A percentile compares a stretch with the other conserved stretches of the same genome.
phyloP scores from a whole-genome alignment of 1,140 invertebrate genomes.

The Aradophagus sp. region DNA sequence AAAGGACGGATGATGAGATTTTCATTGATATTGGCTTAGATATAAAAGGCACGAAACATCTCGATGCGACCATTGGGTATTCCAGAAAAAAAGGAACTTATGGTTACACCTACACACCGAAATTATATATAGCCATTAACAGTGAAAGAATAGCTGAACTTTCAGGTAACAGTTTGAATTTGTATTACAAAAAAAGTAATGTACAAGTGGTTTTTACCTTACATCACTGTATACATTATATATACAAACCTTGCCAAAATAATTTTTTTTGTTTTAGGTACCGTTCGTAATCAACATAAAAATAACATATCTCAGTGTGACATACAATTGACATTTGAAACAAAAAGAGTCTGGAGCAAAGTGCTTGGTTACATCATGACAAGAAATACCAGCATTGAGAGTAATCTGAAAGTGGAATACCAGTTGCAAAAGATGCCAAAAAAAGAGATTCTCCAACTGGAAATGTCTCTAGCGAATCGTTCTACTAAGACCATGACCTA shows the following conservation, averaged over 20 bases:
- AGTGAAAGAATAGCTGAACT: slow-evolving; percentile 79
- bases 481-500: slow-evolving; percentile 78
- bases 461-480: slow-evolving; percentile 79
- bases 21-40: slow-evolving; percentile 80
- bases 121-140: slow-evolving; percentile 80
- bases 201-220: too few species aligned
- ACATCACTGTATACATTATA: too few species aligned
- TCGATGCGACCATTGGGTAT: slow-evolving; percentile 78
- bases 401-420: slow-evolving; percentile 80
- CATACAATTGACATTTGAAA: slow-evolving; percentile 81
- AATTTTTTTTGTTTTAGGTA: too few species aligned
- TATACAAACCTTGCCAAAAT: too few species aligned
- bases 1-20: slow-evolving; percentile 79
- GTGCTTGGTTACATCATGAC: slow-evolving; percentile 81
- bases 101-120: slow-evolving; percentile 80
- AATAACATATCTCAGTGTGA: slow-evolving; percentile 82
- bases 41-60: slow-evolving; percentile 81
- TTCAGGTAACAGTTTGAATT: slow-evolving; percentile 72
- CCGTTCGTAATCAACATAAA: slow-evolving; percentile 77
- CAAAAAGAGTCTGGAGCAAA: slow-evolving; percentile 80
- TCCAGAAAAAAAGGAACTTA: slow-evolving; percentile 74
- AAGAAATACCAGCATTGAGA: slow-evolving; percentile 74
- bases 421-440: slow-evolving; percentile 79
- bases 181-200: background rate
- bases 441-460: slow-evolving; percentile 81